Conservation (phyloP, 2,113 vertebrate species). For the Amazona guildingii region DNA sequence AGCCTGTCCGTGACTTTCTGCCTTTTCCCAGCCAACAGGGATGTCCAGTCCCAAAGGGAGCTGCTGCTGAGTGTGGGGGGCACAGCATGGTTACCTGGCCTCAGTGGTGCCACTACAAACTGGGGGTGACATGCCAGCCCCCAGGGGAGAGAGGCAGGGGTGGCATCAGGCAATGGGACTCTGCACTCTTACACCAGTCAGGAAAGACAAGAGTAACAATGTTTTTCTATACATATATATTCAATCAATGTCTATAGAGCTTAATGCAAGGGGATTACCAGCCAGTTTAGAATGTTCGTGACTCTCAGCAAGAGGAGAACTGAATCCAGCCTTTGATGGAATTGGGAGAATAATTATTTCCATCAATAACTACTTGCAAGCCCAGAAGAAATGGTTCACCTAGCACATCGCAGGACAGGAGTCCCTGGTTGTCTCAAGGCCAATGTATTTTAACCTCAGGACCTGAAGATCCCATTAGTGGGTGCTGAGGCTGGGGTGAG, state of each 20-base stretch:
- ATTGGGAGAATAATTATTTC: conserved; percentile 69
- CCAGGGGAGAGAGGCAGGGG: neutral
- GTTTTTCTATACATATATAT: neutral
- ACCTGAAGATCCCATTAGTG: neutral
- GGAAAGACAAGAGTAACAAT: neutral
- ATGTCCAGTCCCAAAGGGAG: neutral
- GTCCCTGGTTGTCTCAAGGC: neutral
- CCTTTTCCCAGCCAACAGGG: neutral
- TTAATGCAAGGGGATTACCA: conserved; percentile 2
- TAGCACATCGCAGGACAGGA: neutral
- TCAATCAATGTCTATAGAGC: neutral
- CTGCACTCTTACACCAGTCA: neutral
- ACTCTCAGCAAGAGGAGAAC: conserved; percentile 19
- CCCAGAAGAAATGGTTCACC: conserved; percentile 12
- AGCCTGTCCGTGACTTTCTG: neutral
- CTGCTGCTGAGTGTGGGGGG: accelerated
- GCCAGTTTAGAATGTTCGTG: conserved; percentile 8
- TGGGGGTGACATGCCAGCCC: neutral
- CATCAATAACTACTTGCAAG: conserved; percentile 55
- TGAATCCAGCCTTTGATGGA: conserved; percentile 61
- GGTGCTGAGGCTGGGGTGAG: neutral
- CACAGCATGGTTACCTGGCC: neutral
- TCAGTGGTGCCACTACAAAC: neutral
- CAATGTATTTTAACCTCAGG: neutral
- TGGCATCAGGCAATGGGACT: neutral